Conservation (phyloP, 2,797 vertebrate species). For the Coluber constrictor region DNA sequence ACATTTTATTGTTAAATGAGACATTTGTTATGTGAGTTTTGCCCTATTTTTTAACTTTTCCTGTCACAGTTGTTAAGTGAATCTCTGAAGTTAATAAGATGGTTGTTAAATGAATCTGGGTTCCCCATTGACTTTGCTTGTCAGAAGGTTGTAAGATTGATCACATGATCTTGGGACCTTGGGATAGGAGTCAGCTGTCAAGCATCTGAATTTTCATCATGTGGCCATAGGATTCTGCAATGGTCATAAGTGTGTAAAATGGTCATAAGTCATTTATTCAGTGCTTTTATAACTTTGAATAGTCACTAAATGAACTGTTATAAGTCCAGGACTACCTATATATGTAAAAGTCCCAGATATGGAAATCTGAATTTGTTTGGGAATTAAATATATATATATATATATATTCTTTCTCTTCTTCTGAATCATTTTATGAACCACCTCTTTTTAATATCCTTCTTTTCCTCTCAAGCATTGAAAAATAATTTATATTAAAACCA, state of each 20-base stretch:
- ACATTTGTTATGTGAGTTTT: neutral
- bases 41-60: neutral
- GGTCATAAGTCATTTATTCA: neutral
- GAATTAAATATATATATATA: neutral
- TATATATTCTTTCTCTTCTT: neutral
- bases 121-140: neutral
- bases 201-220: neutral
- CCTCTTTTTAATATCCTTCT: neutral
- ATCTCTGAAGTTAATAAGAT: neutral
- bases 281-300: neutral
- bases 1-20: neutral
- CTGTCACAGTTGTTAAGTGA: neutral
- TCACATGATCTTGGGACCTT: neutral
- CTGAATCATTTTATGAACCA: neutral
- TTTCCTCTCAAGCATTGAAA: neutral
- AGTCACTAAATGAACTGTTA: neutral
- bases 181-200: neutral
- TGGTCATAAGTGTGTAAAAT: neutral
- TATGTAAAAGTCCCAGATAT: neutral
- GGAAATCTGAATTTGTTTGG: neutral
- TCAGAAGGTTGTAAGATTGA: neutral
- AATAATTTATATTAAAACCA: neutral
- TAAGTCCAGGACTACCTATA: neutral
- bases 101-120: neutral
- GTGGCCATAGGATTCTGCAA: neutral